Conservation (phyloP, 92 coral and sea anemone species). For the Palythoa caribaeorum region DNA sequence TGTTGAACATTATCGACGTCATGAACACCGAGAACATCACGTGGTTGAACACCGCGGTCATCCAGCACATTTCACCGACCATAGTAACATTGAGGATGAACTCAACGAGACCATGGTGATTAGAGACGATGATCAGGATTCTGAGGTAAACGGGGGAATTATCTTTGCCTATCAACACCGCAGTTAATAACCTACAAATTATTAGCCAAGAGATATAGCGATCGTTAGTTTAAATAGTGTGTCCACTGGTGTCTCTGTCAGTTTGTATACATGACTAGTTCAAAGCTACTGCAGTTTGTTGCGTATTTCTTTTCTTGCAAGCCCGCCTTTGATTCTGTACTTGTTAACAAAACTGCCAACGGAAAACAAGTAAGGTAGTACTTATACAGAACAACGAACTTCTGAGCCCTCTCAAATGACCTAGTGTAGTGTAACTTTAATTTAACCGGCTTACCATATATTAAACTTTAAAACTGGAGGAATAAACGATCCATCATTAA, state of each 20-base stretch:
- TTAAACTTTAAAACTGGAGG: too few relatives aligned
- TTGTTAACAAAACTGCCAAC: too few relatives aligned
- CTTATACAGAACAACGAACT: too few relatives aligned
- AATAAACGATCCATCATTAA: too few relatives aligned
- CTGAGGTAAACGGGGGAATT: conserved; percentile 58
- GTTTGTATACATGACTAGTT: background rate
- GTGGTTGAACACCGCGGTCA: background rate
- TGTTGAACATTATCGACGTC: conserved; percentile 38
- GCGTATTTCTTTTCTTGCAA: too few relatives aligned
- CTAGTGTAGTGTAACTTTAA: too few relatives aligned
- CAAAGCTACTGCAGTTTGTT: background rate
- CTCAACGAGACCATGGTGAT: conserved; percentile 76
- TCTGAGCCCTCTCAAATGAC: too few relatives aligned
- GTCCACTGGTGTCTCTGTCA: background rate
- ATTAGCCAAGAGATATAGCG: background rate
- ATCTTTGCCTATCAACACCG: background rate
- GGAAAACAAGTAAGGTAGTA: too few relatives aligned
- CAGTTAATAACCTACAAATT: too few relatives aligned
- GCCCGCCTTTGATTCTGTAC: too few relatives aligned
- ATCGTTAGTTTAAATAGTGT: background rate
- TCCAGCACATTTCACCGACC: background rate
- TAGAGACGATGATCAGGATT: conserved; percentile 84
- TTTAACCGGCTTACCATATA: too few relatives aligned
- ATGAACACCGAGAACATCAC: conserved; percentile 38
- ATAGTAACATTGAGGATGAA: conserved; percentile 61